These are phyloP conservation scores for Stenodema calcarata DNA, from an alignment of 2,888 invertebrate genomes.

Conservation along the genomic window DNA sequence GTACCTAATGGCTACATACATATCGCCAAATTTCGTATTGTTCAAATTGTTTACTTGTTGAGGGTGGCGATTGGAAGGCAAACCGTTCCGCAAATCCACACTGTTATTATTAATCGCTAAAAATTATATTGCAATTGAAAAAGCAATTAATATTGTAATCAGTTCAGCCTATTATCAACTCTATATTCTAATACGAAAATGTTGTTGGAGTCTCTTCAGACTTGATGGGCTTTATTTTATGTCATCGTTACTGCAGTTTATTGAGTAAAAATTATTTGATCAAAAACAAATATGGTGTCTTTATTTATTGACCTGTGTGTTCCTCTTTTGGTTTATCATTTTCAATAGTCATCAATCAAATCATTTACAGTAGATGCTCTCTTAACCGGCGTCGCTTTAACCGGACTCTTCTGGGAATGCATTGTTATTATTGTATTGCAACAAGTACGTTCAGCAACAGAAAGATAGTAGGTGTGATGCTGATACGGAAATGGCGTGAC, in stretches of 20 bases:
- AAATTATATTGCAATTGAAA: not conserved
- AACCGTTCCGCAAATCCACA: not conserved
- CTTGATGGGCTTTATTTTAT: not conserved
- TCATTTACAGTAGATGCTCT: too few species aligned
- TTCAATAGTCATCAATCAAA: not conserved
- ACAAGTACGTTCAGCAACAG: too few species aligned
- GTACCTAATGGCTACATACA: not conserved
- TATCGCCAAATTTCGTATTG: not conserved
- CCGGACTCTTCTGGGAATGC: too few species aligned
- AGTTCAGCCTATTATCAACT: not conserved
- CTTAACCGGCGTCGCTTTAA: too few species aligned
- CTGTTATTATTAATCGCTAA: not conserved
- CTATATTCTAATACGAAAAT: not conserved
- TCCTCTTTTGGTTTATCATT: not conserved
- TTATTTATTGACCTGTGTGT: not conserved
- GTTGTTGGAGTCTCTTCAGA: not conserved
- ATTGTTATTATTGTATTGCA: too few species aligned
- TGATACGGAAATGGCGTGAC: too few species aligned
- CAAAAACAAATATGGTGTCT: not conserved
- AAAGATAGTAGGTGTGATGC: too few species aligned
- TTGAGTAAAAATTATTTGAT: conserved; percentile 1
- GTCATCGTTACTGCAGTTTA: not conserved
- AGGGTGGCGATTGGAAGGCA: not conserved
- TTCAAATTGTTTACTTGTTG: not conserved
- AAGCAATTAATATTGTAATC: not conserved